phyloP scores from a whole-genome alignment of 30 jellyfish, hydroid and myxozoan species.

The Catostylus mosaicus region DNA sequence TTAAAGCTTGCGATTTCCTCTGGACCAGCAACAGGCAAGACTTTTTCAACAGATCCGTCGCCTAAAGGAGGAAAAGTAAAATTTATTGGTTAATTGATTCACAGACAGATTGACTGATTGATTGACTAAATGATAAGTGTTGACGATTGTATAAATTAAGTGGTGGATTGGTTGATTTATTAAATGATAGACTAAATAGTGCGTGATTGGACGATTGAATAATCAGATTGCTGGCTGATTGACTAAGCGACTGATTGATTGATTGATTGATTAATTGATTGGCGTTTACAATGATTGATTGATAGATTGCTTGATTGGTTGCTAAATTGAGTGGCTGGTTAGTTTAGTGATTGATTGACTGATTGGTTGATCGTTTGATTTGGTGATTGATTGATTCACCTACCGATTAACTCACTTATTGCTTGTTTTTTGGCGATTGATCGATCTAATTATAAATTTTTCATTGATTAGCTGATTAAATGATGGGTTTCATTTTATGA shows the following conservation, averaged over 20 bases:
- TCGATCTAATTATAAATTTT: too few species aligned
- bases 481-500: too few species aligned
- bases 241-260: background rate
- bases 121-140: too few species aligned
- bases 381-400: too few species aligned
- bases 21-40: constrained; percentile 91
- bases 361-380: too few species aligned
- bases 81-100: background rate
- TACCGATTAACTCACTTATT: background rate
- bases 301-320: background rate
- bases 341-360: too few species aligned
- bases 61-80: constrained; percentile 42
- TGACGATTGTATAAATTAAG: background rate
- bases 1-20: constrained; percentile 91
- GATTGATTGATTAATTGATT: too few species aligned
- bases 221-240: background rate
- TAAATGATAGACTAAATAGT: background rate
- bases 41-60: constrained; percentile 83
- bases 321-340: too few species aligned
- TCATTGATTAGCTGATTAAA: too few species aligned
- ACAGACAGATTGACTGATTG: too few species aligned
- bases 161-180: background rate
- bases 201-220: background rate
- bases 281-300: background rate
- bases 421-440: too few species aligned